Percentiles rank a stretch among this genome's conserved stretches.
These are phyloP conservation scores for Nannospalax galili DNA, from an alignment of 2,113 vertebrate species.

Conservation along the genomic window DNA sequence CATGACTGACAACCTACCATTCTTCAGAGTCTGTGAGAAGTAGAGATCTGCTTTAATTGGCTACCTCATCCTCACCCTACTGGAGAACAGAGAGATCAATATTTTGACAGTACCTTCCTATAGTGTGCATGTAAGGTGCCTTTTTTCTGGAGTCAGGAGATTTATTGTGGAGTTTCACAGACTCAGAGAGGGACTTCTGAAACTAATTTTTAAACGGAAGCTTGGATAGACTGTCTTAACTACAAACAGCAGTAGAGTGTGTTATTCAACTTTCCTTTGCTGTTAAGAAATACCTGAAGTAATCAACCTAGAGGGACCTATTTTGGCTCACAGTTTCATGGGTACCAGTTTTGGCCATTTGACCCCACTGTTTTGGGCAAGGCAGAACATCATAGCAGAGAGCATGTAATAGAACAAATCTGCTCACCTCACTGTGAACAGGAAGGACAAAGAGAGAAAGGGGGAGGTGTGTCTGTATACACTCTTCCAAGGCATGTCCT, in stretches of 20 bases:
- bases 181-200: neutral
- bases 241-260: neutral
- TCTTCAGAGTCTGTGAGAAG: neutral
- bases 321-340: neutral
- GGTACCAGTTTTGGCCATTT: neutral
- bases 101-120: neutral
- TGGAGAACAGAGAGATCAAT: neutral
- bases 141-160: neutral
- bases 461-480: too few species aligned
- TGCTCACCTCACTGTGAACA: neutral
- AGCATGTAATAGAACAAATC: neutral
- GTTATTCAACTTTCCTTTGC: neutral
- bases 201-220: neutral
- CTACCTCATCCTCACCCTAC: fast-evolving
- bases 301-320: neutral
- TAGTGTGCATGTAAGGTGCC: neutral
- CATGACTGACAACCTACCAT: neutral
- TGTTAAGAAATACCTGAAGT: neutral
- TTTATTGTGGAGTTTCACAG: neutral
- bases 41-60: neutral
- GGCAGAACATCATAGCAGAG: neutral
- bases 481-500: neutral
- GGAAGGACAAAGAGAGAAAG: neutral
- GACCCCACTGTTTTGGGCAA: neutral
- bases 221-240: neutral